A percentile compares a stretch with the other conserved stretches of the same genome.
These are phyloP conservation scores for Chascanopsetta lugubris DNA, from an alignment of 2,113 vertebrate species.

Conservation along the genomic window DNA sequence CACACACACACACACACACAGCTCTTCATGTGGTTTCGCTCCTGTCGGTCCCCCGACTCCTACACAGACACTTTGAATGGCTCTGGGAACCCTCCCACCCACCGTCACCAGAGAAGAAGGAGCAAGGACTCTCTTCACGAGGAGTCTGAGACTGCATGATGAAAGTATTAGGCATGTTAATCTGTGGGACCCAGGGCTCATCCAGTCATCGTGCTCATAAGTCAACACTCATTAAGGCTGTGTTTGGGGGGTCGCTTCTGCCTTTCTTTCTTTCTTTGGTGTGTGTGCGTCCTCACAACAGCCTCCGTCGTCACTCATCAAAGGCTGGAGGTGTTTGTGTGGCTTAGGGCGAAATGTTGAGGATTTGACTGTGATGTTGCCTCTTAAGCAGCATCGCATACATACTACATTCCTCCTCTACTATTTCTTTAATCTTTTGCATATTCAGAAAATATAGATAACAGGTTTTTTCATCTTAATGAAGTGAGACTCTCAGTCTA, in stretches of 20 bases:
- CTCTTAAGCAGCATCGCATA: constrained; percentile 2
- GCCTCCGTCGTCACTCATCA: constrained; percentile 5
- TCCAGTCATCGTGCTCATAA: constrained; percentile 77
- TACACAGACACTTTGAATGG: constrained; percentile 51
- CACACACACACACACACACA: constrained; percentile 1
- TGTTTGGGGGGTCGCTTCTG: constrained; percentile 56
- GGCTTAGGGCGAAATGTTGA: constrained; percentile 11
- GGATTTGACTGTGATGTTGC: not conserved
- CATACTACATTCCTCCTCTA: not conserved
- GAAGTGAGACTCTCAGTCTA: not conserved
- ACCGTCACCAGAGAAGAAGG: constrained; percentile 60
- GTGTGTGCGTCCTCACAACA: constrained; percentile 11
- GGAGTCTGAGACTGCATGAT: constrained; percentile 78
- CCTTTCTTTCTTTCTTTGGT: constrained; percentile 10
- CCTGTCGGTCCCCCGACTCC: constrained; percentile 38
- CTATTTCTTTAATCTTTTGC: not conserved
- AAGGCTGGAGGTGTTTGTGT: constrained; percentile 26
- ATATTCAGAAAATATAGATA: no score
- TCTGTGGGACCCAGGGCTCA: constrained; percentile 84
- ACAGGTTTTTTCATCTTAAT: not conserved
- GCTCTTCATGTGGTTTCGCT: constrained; percentile 32
- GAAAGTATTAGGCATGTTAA: constrained; percentile 82
- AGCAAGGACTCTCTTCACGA: constrained; percentile 67
- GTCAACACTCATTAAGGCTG: constrained; percentile 78
- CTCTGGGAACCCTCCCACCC: not conserved